These are phyloP conservation scores for Papio anubis DNA, from an alignment of 2,113 vertebrate genomes.

Conservation along the genomic window DNA sequence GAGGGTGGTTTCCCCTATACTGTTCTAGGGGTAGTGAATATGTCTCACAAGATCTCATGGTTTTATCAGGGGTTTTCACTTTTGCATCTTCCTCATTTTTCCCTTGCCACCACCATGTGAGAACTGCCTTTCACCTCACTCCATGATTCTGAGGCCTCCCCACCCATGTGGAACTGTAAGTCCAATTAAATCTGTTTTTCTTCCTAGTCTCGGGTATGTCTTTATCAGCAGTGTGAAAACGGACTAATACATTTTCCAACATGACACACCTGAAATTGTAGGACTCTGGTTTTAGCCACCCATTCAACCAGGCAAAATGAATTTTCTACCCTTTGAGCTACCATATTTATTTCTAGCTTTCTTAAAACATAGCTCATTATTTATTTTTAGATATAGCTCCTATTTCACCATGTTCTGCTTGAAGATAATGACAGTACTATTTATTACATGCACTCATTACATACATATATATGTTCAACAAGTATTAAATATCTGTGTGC, in stretches of 20 bases:
- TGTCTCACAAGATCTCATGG: too few relatives aligned
- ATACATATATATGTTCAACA: background rate
- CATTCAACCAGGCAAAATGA: background rate
- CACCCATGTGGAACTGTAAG: too few relatives aligned
- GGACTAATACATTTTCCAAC: background rate
- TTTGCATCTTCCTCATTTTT: too few relatives aligned
- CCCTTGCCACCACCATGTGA: too few relatives aligned
- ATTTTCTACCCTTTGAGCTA: background rate
- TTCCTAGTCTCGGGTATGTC: too few relatives aligned
- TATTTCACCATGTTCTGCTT: background rate
- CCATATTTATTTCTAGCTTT: background rate
- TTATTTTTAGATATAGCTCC: slow-evolving; percentile 19
- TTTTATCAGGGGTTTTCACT: too few relatives aligned
- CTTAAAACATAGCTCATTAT: background rate
- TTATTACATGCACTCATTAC: background rate
- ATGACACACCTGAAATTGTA: background rate
- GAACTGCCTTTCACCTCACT: too few relatives aligned
- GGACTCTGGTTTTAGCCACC: background rate
- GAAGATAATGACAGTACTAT: background rate
- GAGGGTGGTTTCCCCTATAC: too few relatives aligned
- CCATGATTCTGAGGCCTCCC: too few relatives aligned
- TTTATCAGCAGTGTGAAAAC: too few relatives aligned
- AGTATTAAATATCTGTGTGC: background rate
- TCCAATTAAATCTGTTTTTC: too few relatives aligned
- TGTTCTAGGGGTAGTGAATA: too few relatives aligned